Evolutionary conservation across 2,797 vertebrate species (phyloP), one percentile per base, ranked within the genome.

Genomic region (Epinephelus awoara): DNA sequence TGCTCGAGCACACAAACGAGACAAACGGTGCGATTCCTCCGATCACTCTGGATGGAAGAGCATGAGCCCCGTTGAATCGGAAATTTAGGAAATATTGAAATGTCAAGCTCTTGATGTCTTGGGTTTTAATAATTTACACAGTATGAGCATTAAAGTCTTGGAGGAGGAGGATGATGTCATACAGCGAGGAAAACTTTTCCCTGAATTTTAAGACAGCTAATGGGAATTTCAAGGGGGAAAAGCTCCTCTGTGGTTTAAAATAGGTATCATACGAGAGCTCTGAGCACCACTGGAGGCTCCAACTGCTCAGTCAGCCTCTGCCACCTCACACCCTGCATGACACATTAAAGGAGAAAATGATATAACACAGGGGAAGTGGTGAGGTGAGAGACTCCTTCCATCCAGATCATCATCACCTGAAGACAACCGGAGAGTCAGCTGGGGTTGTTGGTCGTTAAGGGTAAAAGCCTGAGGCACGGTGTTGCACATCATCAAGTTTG

Each of bases 1-100:
- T 18, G 44, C 82, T 71, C 27, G 56, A 83, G 77, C 80, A 63
- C 84, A 84, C 75, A 11, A 15, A 76, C 40, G 27, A 62, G 58
- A 79, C 76, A 71, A 69, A 54, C 11, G 17, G 62, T 77, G 62
- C 73, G 44, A 67, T 77, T 62, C 77, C 55, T 70, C 52, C n/a
- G 23, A 19, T 83, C n/a, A 4, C 61, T 66, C 52, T 3, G 56
- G 46, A 68, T 47, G 72, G 79, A 77, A 72, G 63, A 73, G 64
- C 59, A 52, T 6, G 67, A 52, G 38, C 47, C 38, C 52, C 40
- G 23, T 21, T 69, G 27, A 75, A 58, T 55, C 17, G 44, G 66
- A 47, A 7, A 55, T 25, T 62, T 10, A 21, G 19, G 66, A 75
- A 69, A 68, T 34, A 47, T 49, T 62, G 27, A 63, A 71, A 71